Conservation (phyloP, 30 jellyfish, hydroid and myxozoan species). For the Aurelia aurita region DNA sequence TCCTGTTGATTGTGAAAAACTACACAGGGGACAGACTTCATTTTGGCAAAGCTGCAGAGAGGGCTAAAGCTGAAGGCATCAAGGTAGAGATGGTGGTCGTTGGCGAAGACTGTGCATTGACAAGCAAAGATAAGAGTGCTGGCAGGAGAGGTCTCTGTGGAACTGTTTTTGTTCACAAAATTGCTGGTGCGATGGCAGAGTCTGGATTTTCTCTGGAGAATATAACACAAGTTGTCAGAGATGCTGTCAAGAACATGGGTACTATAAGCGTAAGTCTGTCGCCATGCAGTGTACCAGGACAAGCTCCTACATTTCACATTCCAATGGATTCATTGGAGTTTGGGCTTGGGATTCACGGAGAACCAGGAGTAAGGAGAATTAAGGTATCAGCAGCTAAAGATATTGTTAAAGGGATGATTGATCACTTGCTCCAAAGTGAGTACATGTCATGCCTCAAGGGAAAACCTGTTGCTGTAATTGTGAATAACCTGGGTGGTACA, state of each 20-base stretch:
- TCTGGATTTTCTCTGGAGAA: constrained; percentile 82
- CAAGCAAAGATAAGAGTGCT: constrained; percentile 92
- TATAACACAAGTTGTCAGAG: constrained; percentile 29
- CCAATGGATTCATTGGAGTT: constrained; percentile 87
- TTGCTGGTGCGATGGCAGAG: constrained; percentile 99
- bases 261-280: constrained; percentile 96
- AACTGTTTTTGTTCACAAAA: constrained; percentile 88
- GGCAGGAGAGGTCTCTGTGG: constrained; percentile 99
- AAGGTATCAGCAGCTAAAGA: constrained; percentile 73
- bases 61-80: constrained; percentile 90
- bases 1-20: constrained; percentile 86
- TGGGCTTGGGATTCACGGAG: constrained; percentile 99
- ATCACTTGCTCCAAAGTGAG: constrained; percentile 73
- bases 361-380: constrained; percentile 90
- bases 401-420: constrained; percentile 77
- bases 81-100: constrained; percentile 93
- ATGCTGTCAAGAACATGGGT: constrained; percentile 74
- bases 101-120: constrained; percentile 98
- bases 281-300: constrained; percentile 99
- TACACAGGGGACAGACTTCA: constrained; percentile 98
- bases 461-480: constrained; percentile 64
- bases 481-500: constrained; percentile 94
- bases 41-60: constrained; percentile 98
- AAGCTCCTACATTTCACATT: constrained; percentile 84
- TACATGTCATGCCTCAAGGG: constrained; percentile 69